Percentiles rank a stretch among this genome's conserved stretches.
Conservation (phyloP, 2,113 vertebrate species). For the Otocyon megalotis region DNA sequence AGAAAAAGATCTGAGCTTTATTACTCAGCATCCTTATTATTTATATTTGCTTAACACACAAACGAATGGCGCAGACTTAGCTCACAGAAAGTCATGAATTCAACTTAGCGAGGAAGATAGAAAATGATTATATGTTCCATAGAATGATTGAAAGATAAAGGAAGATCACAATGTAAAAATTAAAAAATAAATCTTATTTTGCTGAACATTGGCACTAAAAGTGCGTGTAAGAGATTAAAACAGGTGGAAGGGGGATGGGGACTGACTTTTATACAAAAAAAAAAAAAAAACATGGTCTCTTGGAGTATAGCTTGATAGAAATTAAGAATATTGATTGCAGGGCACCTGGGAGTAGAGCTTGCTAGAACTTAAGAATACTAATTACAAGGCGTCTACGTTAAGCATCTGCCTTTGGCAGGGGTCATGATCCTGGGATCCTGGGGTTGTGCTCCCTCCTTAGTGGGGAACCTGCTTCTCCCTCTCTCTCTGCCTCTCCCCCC, state of each 20-base stretch:
- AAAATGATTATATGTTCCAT: not conserved
- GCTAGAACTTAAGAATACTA: not conserved
- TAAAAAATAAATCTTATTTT: slow-evolving; percentile 34
- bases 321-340: not conserved
- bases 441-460: not conserved
- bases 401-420: not conserved
- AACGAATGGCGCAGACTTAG: slow-evolving; percentile 25
- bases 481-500: too few species aligned
- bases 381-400: not conserved
- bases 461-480: too few species aligned
- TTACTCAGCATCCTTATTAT: slow-evolving; percentile 39
- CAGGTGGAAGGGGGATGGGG: not conserved
- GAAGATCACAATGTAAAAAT: not conserved
- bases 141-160: slow-evolving; percentile 30
- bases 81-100: slow-evolving; percentile 53
- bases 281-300: not conserved
- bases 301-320: not conserved
- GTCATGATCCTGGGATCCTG: not conserved
- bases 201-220: slow-evolving; percentile 25
- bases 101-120: not conserved
- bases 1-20: not conserved
- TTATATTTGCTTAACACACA: slow-evolving; percentile 20
- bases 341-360: not conserved
- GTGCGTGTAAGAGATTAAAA: not conserved
- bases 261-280: not conserved